These are phyloP conservation scores for Hipposideros larvatus DNA, from an alignment of 2,797 vertebrate species.

Conservation along the genomic window DNA sequence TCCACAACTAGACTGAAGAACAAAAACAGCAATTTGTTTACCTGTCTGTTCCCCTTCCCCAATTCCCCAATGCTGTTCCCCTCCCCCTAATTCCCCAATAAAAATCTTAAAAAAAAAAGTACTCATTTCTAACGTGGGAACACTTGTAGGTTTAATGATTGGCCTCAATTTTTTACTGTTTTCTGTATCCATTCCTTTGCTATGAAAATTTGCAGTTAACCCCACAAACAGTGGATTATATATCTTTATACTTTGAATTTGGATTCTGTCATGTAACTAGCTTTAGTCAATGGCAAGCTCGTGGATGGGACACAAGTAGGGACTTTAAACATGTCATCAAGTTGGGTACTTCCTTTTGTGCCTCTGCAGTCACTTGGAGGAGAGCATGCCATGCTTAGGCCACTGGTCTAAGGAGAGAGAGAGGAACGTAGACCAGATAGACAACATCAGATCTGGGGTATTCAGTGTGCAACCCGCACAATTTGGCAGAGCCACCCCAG, in stretches of 20 bases:
- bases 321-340: background rate
- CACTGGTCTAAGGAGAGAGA: background rate
- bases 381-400: background rate
- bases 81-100: too few relatives aligned
- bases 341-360: background rate
- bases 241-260: background rate
- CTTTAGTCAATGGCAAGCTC: background rate
- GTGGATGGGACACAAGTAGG: background rate
- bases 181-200: background rate
- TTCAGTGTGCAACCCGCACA: too few relatives aligned
- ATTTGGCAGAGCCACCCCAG: accelerated
- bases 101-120: background rate
- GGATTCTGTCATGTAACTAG: background rate
- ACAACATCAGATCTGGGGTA: background rate
- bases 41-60: too few relatives aligned
- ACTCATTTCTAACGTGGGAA: background rate
- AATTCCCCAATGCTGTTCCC: too few relatives aligned
- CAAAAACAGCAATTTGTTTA: too few relatives aligned
- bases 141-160: background rate
- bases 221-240: background rate
- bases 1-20: too few relatives aligned
- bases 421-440: background rate
- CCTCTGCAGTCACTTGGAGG: background rate
- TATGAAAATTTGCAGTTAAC: background rate
- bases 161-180: background rate